Evolutionary conservation across 1,140 invertebrate genomes (phyloP).

Genomic region (Bombus pyrosoma): DNA sequence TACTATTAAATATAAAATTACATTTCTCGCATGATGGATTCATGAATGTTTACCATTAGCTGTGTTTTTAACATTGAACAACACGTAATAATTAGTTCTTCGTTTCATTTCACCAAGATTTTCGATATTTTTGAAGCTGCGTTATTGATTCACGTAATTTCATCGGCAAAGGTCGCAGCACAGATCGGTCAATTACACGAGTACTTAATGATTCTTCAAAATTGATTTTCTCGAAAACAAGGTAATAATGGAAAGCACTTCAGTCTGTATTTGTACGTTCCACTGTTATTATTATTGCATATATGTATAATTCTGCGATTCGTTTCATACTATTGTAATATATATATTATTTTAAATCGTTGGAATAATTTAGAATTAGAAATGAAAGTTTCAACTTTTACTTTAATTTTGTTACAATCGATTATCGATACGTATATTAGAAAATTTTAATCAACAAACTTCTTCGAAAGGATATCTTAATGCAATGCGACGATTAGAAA

Average conservation of each 20-base stretch:
- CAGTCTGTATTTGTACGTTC: not conserved
- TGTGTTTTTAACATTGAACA: not conserved
- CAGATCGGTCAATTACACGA: not conserved
- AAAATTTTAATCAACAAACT: no score
- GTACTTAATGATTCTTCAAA: not conserved
- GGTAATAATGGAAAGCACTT: not conserved
- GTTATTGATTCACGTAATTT: not conserved
- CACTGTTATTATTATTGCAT: not conserved
- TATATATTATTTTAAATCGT: no score
- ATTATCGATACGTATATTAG: no score
- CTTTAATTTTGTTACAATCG: no score
- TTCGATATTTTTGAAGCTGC: not conserved
- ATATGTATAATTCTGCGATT: no score
- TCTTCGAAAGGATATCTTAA: no score
- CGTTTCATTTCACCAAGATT: not conserved
- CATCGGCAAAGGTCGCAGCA: not conserved
- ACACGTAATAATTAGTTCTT: not conserved
- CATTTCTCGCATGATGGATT: no score
- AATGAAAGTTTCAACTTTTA: no score
- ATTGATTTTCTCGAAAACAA: not conserved
- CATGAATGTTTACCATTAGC: not conserved
- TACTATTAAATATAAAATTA: no score
- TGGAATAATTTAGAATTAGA: no score
- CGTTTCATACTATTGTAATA: no score
- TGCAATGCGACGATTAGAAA: no score